Evolutionary conservation across 1,140 invertebrate genomes (phyloP), one percentile per base, ranked within the genome.

Genomic region (Drosophila ogumai): DNA sequence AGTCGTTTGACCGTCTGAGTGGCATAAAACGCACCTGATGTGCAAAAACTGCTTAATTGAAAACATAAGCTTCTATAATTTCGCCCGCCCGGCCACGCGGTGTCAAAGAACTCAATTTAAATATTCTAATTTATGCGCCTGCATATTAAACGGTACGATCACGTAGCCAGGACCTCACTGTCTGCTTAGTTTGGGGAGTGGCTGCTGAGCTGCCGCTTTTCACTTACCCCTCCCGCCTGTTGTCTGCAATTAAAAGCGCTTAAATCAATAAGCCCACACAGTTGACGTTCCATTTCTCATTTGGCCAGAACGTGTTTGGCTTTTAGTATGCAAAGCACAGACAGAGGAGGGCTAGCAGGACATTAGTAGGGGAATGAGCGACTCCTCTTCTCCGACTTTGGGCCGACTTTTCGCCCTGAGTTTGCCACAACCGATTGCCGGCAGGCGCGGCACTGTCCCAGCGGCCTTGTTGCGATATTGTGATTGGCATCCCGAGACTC

Each of bases 1-100:
- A 40, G 63, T 34, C 66, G 55, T 59, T 55, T 61, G 77, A 73
- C 58, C 65, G 77, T 72, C 72, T 79, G 81, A 47, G 60, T 69
- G 61, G 54, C 79, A 90, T 88, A 69, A 88, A 88, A 84, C 85
- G 69, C 85, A 88, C 85, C 85, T 88, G 85, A 85, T 88, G 84
- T 88, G 78, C 77, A 81, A 81, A 85, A 88, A 88, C 71, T 90
- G 81, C 85, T 85, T 88, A 88, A 88, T 88, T 88, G 85, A 88
- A 79, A 90, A 90, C 81, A 90, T 90, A 90, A 88, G 85, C 85
- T 82, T 68, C 73, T 81, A 79, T 88, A 85, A 88, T 73, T 87
- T 85, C 71, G 66, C 12, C 40, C 43, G 50, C 50, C 46, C 25
- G 38, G 43, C 64, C 69, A 47, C 47, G 66, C 56, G 54, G 63